Evolutionary conservation across 1,140 invertebrate genomes (phyloP).

Genomic region (Gryllus bimaculatus): DNA sequence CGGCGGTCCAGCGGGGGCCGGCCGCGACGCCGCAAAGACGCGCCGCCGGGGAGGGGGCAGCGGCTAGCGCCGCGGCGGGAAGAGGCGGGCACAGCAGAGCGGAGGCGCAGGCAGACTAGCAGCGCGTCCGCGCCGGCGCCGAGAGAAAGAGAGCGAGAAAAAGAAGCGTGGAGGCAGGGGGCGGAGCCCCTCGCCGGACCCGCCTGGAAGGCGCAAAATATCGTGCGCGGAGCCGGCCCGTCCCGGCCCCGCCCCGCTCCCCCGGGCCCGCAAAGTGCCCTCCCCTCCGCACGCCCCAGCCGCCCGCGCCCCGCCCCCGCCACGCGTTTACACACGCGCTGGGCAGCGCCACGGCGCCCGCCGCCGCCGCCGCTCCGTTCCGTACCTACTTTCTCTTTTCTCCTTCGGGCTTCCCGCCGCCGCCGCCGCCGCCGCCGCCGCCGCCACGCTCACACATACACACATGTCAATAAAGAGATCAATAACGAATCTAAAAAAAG

Average conservation of each 20-base stretch:
- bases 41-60: no score
- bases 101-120: no score
- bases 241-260: no score
- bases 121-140: no score
- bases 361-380: not conserved
- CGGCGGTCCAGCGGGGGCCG: no score
- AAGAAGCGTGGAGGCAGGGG: not conserved
- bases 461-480: conserved; percentile 4
- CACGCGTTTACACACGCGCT: no score
- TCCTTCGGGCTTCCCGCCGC: not conserved
- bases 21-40: no score
- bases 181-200: not conserved
- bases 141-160: no score
- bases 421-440: no score
- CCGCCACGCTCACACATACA: not conserved
- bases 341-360: not conserved
- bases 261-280: not conserved
- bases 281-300: not conserved
- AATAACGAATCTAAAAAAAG: not conserved
- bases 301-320: no score
- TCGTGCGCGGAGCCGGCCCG: not conserved
- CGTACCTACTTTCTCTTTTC: not conserved
- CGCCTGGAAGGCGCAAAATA: not conserved
- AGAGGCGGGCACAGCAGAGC: not conserved
- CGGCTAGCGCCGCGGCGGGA: not conserved